Percentiles rank a stretch among this genome's conserved stretches.
Conservation (phyloP, 2,797 vertebrate genomes). For the Bovichtus diacanthus region DNA sequence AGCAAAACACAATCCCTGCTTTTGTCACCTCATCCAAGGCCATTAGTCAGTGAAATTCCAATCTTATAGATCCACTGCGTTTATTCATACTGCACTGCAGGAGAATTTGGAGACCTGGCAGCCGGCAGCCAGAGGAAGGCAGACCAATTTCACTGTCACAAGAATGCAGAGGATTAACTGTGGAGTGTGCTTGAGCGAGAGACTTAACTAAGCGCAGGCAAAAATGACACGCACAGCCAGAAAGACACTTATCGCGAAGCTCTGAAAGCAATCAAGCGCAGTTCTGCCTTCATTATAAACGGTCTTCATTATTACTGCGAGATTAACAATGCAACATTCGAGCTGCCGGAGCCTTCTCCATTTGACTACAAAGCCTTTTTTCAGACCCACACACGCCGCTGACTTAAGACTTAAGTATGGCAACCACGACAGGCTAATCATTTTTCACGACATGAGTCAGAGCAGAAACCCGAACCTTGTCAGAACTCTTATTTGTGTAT, state of each 20-base stretch:
- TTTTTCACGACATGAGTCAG: constrained; percentile 53
- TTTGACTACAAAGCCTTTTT: constrained; percentile 9
- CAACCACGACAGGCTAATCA: constrained; percentile 10
- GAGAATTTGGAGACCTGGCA: constrained; percentile 29
- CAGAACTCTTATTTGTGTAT: constrained; percentile 34
- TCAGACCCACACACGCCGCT: neutral
- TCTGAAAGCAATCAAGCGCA: constrained; percentile 65
- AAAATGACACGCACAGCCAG: constrained; percentile 36
- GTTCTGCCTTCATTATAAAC: constrained; percentile 29
- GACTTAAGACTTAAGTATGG: constrained; percentile 8
- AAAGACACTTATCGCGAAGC: constrained; percentile 52
- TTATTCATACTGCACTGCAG: constrained; percentile 39
- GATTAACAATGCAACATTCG: constrained; percentile 49
- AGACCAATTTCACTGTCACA: constrained; percentile 53
- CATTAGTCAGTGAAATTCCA: constrained; percentile 39
- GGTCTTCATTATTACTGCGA: constrained; percentile 11
- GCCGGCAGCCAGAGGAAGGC: constrained; percentile 37
- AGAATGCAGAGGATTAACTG: constrained; percentile 73
- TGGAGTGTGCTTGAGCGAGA: constrained; percentile 45
- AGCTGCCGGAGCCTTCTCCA: constrained; percentile 7
- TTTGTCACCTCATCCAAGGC: constrained; percentile 2
- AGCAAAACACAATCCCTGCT: constrained; percentile 11
- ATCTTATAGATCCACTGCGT: constrained; percentile 22
- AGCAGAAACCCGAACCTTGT: constrained; percentile 29
- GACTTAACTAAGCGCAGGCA: constrained; percentile 49